Conservation (phyloP, 2,888 invertebrate genomes). For the Teinopalpus imperialis region DNA sequence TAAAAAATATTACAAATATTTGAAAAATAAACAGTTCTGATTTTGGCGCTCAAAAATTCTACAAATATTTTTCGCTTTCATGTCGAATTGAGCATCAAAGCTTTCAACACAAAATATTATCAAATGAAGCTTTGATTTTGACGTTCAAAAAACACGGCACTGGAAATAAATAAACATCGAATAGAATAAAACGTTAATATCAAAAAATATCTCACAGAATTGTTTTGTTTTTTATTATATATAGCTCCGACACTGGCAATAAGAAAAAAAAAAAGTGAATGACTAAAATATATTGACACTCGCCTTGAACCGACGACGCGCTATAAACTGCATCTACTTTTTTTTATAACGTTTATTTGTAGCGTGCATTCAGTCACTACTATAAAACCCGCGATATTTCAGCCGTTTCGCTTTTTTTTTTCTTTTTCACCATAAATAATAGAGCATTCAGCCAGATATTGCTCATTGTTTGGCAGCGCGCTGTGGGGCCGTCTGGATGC, state of each 20-base stretch:
- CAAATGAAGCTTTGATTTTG: no score
- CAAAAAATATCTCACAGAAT: no score
- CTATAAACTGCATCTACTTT: slow-evolving; percentile 10
- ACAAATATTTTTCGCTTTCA: no score
- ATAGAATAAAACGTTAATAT: no score
- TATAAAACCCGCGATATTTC: slow-evolving; percentile 15
- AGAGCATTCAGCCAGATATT: slow-evolving; percentile 22
- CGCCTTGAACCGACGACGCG: slow-evolving; percentile 11
- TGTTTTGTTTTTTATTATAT: no score
- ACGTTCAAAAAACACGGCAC: no score
- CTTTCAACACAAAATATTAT: no score
- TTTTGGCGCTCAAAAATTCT: no score
- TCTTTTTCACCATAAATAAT: slow-evolving; percentile 19
- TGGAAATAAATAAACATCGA: no score
- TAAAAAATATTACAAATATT: no score
- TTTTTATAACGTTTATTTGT: slow-evolving; percentile 6
- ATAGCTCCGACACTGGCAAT: not conserved
- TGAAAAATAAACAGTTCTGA: no score
- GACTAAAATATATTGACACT: not conserved
- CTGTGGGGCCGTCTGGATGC: slow-evolving; percentile 7
- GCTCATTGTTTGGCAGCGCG: slow-evolving; percentile 17
- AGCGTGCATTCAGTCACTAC: slow-evolving; percentile 12
- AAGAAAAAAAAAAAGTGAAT: not conserved
- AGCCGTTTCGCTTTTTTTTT: slow-evolving; percentile 15
- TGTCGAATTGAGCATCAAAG: no score